Conservation (phyloP, 2,888 invertebrate genomes). For the Drosophila histrio region DNA sequence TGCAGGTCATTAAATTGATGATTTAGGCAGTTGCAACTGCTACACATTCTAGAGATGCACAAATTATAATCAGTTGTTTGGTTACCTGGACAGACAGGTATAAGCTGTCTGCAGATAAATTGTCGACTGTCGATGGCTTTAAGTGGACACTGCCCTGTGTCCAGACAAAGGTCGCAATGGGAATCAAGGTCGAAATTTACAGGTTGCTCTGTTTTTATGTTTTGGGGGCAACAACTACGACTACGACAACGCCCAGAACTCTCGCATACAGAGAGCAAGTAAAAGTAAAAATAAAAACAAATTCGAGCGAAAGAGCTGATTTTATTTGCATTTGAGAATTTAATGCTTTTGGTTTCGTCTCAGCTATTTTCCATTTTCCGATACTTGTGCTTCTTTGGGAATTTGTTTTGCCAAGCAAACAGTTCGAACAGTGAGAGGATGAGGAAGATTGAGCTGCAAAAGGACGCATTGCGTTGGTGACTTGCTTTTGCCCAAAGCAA, state of each 20-base stretch:
- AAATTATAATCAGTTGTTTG: slow-evolving; percentile 13
- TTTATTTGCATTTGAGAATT: slow-evolving; percentile 73
- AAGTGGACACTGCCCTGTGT: slow-evolving; percentile 30
- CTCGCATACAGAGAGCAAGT: slow-evolving; percentile 12
- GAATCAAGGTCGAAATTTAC: slow-evolving; percentile 58
- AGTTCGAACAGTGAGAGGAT: slow-evolving; percentile 3
- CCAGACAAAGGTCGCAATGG: slow-evolving; percentile 58
- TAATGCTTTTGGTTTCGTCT: slow-evolving; percentile 43
- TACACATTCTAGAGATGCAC: slow-evolving; percentile 1
- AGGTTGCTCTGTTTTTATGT: slow-evolving; percentile 24
- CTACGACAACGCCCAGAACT: slow-evolving; percentile 33
- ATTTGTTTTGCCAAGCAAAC: slow-evolving; percentile 39
- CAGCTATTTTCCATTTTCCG: slow-evolving; percentile 44
- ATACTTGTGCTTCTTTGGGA: slow-evolving; percentile 52
- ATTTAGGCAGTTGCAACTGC: background rate
- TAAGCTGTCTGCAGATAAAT: slow-evolving; percentile 29
- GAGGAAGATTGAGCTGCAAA: slow-evolving; percentile 20
- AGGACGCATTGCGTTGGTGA: slow-evolving; percentile 35
- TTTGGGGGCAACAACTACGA: slow-evolving; percentile 25
- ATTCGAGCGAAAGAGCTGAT: slow-evolving; percentile 36
- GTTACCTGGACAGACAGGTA: slow-evolving; percentile 3
- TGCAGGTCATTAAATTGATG: background rate
- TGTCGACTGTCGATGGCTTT: slow-evolving; percentile 31
- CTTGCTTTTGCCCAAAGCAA: slow-evolving; percentile 59
- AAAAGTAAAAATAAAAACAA: slow-evolving; percentile 6